Evolutionary conservation across 2,113 vertebrate genomes (phyloP).

Genomic region (Phyllopteryx taeniolatus): DNA sequence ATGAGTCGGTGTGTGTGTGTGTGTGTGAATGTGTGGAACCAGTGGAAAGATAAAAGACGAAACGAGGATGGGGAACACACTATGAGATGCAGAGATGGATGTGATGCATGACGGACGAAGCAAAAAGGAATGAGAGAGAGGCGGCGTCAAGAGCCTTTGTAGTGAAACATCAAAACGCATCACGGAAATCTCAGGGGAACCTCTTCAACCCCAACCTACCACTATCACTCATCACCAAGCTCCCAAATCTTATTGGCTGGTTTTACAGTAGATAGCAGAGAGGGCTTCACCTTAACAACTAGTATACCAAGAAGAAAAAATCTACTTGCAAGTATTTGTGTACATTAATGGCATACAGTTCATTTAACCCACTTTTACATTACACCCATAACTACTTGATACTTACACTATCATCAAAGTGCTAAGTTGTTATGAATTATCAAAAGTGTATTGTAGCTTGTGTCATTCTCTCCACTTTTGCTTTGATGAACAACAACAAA

Average conservation of each 20-base stretch:
- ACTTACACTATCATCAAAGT: too few species aligned
- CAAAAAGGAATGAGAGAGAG: constrained; percentile 1
- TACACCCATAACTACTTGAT: too few species aligned
- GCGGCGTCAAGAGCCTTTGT: constrained; percentile 48
- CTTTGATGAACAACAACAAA: too few species aligned
- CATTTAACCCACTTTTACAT: too few species aligned
- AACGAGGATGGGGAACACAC: constrained; percentile 7
- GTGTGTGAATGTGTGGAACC: constrained; percentile 1
- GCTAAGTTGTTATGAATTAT: too few species aligned
- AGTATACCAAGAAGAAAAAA: too few species aligned
- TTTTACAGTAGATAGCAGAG: not conserved
- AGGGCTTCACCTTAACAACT: constrained; percentile 40
- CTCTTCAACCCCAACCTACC: constrained; percentile 4
- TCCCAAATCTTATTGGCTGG: constrained; percentile 39
- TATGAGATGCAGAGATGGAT: constrained; percentile 21
- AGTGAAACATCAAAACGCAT: constrained; percentile 62
- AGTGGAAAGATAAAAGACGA: constrained; percentile 10
- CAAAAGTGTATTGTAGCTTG: too few species aligned
- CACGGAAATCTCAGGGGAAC: constrained; percentile 38
- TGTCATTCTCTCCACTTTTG: too few species aligned
- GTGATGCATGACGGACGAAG: constrained; percentile 29
- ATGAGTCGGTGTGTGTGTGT: not conserved
- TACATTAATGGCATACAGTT: too few species aligned
- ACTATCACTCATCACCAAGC: not conserved
- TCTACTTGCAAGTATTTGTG: too few species aligned